Evolutionary conservation across 2,888 invertebrate species (phyloP).

Genomic region (Troilus luridus): DNA sequence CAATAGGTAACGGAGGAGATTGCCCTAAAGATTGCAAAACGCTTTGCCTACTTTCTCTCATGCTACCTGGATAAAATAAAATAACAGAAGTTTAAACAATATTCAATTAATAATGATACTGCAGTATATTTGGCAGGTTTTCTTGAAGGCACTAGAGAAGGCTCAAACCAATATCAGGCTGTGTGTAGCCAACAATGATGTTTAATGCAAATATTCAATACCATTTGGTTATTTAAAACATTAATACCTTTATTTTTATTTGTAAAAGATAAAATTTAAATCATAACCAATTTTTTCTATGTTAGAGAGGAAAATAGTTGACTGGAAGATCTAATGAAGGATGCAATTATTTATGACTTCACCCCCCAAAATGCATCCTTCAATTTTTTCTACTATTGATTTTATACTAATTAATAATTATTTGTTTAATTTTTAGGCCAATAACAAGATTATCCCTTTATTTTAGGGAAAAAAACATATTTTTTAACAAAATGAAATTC

Average conservation of each 20-base stretch:
- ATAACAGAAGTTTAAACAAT: not conserved
- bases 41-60: constrained; percentile 59
- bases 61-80: constrained; percentile 46
- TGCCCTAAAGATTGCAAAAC: constrained; percentile 58
- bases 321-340: too few species aligned
- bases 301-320: too few species aligned
- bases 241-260: not conserved
- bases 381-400: too few species aligned
- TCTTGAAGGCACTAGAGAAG: not conserved
- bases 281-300: not conserved
- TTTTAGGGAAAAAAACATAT: too few species aligned
- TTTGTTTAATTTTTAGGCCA: not conserved
- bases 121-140: not conserved
- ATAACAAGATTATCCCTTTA: not conserved
- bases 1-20: constrained; percentile 54
- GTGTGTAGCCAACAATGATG: too few species aligned
- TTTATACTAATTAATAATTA: not conserved
- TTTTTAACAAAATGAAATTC: too few species aligned
- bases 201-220: not conserved
- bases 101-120: not conserved
- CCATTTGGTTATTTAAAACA: not conserved
- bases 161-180: not conserved
- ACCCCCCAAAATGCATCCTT: too few species aligned
- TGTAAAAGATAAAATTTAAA: not conserved
- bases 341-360: too few species aligned